Conservation (phyloP, 2,888 invertebrate species). For the Atethmia centrago region DNA sequence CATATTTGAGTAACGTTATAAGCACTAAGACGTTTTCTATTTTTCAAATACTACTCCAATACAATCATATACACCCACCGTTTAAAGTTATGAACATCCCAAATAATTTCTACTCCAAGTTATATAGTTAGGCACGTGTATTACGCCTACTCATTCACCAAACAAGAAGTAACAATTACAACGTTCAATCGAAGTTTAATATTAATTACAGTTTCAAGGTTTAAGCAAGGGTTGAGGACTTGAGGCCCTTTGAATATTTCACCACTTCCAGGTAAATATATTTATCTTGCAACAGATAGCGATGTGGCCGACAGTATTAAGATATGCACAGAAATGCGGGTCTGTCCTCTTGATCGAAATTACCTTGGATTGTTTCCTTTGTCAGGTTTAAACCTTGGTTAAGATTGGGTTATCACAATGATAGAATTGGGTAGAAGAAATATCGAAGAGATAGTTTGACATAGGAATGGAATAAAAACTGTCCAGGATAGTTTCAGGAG, state of each 20-base stretch:
- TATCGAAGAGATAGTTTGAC: neutral
- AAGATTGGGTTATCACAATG: neutral
- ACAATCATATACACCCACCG: neutral
- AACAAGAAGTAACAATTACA: slow-evolving; percentile 56
- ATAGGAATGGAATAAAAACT: neutral
- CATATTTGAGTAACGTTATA: neutral
- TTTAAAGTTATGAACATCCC: neutral
- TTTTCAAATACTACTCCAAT: neutral
- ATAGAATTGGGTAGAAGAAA: neutral
- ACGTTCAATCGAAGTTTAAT: slow-evolving; percentile 74
- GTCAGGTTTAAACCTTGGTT: slow-evolving; percentile 25
- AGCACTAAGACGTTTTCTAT: too few species aligned
- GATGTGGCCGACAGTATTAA: slow-evolving; percentile 41
- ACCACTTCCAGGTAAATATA: slow-evolving; percentile 64
- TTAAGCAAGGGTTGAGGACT: slow-evolving; percentile 64
- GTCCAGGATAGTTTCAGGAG: neutral
- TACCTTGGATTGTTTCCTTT: slow-evolving; percentile 39
- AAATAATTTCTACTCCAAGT: neutral
- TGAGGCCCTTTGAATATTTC: slow-evolving; percentile 77
- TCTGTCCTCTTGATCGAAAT: slow-evolving; percentile 40
- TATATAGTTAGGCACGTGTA: neutral
- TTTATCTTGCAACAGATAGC: slow-evolving; percentile 56
- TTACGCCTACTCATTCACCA: slow-evolving; percentile 2
- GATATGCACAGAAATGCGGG: slow-evolving; percentile 62
- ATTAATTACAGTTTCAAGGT: slow-evolving; percentile 74